These are phyloP conservation scores for Diploptera punctata DNA, from an alignment of 2,888 invertebrate genomes.

Conservation along the genomic window DNA sequence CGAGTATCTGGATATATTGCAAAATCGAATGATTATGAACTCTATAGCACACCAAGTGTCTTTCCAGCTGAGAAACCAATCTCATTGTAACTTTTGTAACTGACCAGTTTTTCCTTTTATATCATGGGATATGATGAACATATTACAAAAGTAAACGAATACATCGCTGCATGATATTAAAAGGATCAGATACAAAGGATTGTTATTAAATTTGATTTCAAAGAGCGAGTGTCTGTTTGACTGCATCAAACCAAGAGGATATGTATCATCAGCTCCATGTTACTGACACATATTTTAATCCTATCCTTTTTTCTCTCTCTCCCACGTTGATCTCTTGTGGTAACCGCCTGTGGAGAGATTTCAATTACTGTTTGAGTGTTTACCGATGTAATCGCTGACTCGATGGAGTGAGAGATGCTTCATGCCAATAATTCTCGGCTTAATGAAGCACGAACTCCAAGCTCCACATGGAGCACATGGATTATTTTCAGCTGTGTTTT, in stretches of 20 bases:
- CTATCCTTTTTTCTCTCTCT: not conserved
- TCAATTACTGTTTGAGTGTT: conserved; percentile 8
- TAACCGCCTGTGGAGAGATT: conserved; percentile 11
- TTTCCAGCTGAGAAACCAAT: no score
- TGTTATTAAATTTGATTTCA: no score
- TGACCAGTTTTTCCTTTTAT: no score
- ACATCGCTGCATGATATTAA: no score
- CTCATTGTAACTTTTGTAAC: no score
- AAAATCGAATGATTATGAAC: no score
- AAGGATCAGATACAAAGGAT: no score
- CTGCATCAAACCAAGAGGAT: not conserved
- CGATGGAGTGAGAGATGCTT: not conserved
- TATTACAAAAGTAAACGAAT: no score
- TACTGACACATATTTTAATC: conserved; percentile 2
- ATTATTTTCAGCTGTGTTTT: not conserved
- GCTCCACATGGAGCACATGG: not conserved
- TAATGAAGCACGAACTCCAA: not conserved
- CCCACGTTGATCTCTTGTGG: not conserved
- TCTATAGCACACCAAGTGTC: no score
- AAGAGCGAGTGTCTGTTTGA: not conserved
- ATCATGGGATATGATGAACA: no score
- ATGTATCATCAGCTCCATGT: not conserved
- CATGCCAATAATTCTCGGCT: not conserved
- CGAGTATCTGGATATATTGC: no score
- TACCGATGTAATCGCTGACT: not conserved